Percentiles rank a stretch among this genome's conserved stretches.
These are phyloP conservation scores for Nudaria mundana DNA, from an alignment of 2,888 invertebrate species.

Conservation along the genomic window DNA sequence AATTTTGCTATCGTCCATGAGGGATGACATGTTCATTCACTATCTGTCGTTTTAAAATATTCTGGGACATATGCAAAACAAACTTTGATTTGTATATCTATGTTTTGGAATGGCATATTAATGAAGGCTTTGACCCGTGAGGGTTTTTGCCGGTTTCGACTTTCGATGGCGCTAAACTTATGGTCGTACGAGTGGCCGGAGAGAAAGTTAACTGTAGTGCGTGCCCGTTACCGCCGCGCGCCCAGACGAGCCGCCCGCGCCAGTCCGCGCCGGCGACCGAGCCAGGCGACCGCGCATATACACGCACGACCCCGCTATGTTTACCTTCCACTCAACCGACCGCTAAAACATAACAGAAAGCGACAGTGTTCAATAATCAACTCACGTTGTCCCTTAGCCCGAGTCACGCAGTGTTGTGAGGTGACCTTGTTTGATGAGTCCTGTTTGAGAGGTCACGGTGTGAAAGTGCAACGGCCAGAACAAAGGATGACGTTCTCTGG, in stretches of 20 bases:
- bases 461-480: conserved; percentile 55
- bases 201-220: conserved; percentile 82
- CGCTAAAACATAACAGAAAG: conserved; percentile 62
- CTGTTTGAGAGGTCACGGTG: conserved; percentile 44
- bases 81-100: conserved; percentile 16
- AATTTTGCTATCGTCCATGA: too few relatives aligned
- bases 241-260: conserved; percentile 21
- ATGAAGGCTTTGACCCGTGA: conserved; percentile 70
- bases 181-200: conserved; percentile 56
- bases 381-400: conserved; percentile 29
- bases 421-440: conserved; percentile 18
- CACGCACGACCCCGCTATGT: conserved; percentile 47
- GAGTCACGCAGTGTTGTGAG: conserved; percentile 37
- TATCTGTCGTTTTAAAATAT: not conserved
- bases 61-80: conserved; percentile 7
- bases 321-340: conserved; percentile 46
- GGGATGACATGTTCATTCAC: too few relatives aligned
- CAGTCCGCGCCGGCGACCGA: conserved; percentile 33
- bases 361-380: conserved; percentile 62
- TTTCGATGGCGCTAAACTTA: conserved; percentile 74
- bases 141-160: conserved; percentile 56
- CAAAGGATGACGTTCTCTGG: conserved; percentile 73
- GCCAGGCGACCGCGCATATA: conserved; percentile 29
- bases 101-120: conserved; percentile 41
- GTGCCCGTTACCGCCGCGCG: conserved; percentile 65